Evolutionary conservation across 1,140 invertebrate species (phyloP).

Genomic region (Maniola jurtina): DNA sequence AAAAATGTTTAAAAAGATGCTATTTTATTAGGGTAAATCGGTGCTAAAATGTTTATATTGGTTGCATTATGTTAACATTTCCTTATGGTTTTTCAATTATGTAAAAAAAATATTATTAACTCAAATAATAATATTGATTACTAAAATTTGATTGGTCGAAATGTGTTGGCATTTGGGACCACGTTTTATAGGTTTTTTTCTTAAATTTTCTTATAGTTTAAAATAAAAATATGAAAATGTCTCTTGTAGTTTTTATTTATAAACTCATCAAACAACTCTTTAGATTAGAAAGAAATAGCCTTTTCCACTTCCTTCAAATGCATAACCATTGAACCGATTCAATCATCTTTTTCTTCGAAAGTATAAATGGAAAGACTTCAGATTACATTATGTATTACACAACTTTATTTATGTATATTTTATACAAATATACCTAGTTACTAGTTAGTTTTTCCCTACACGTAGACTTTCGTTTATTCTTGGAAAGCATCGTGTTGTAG

Average conservation of each 20-base stretch:
- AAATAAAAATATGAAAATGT: constrained; percentile 33
- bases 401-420: neutral
- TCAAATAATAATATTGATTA: constrained; percentile 17
- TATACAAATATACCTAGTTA: too few species aligned
- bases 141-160: constrained; percentile 30
- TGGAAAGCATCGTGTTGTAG: neutral
- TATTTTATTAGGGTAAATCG: constrained; percentile 26
- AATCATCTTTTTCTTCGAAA: neutral
- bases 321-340: neutral
- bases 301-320: neutral
- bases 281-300: too few species aligned
- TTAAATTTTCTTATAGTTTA: constrained; percentile 33
- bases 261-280: neutral
- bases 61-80: constrained; percentile 26
- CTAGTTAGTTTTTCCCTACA: neutral
- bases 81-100: constrained; percentile 18
- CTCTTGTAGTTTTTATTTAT: constrained; percentile 16
- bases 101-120: constrained; percentile 21
- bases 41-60: constrained; percentile 26
- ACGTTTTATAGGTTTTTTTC: constrained; percentile 35
- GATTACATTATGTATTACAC: too few species aligned
- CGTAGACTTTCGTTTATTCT: constrained; percentile 6
- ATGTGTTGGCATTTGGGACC: constrained; percentile 37
- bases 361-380: too few species aligned
- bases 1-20: constrained; percentile 13